These are phyloP conservation scores for Nibea coibor DNA, from an alignment of 2,113 vertebrate species.

Conservation along the genomic window DNA sequence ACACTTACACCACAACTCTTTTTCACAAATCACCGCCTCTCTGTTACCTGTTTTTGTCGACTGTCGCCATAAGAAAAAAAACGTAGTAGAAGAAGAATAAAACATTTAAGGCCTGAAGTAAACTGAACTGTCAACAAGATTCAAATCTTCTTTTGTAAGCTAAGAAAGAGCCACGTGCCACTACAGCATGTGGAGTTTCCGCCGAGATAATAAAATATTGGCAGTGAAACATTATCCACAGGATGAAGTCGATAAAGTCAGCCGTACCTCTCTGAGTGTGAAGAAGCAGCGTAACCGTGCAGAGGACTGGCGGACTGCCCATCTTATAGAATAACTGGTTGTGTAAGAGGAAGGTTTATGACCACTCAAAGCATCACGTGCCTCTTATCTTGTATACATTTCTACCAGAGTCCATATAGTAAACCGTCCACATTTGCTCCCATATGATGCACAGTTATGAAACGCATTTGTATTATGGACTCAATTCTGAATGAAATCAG, in stretches of 20 bases:
- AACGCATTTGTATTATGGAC: neutral
- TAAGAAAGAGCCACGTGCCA: neutral
- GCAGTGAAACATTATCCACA: neutral
- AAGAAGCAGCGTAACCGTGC: constrained; percentile 9
- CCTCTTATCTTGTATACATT: constrained; percentile 57
- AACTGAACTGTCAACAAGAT: neutral
- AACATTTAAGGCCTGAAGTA: neutral
- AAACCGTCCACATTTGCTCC: neutral
- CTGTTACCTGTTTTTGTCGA: neutral
- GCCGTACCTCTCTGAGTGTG: constrained; percentile 32
- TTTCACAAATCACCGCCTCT: neutral
- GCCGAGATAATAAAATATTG: neutral
- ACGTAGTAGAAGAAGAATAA: neutral
- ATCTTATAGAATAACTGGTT: constrained; percentile 55
- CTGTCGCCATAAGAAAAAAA: neutral
- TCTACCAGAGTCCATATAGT: constrained; percentile 32
- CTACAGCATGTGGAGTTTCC: neutral
- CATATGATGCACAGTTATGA: neutral
- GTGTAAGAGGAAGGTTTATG: constrained; percentile 53
- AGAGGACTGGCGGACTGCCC: neutral
- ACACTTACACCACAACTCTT: neutral
- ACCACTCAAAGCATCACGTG: constrained; percentile 37
- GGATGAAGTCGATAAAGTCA: neutral
- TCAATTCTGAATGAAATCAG: neutral
- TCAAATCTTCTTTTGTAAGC: constrained; percentile 7